phyloP scores from a whole-genome alignment of 2,113 vertebrate genomes.

The Accipiter cooperii region DNA sequence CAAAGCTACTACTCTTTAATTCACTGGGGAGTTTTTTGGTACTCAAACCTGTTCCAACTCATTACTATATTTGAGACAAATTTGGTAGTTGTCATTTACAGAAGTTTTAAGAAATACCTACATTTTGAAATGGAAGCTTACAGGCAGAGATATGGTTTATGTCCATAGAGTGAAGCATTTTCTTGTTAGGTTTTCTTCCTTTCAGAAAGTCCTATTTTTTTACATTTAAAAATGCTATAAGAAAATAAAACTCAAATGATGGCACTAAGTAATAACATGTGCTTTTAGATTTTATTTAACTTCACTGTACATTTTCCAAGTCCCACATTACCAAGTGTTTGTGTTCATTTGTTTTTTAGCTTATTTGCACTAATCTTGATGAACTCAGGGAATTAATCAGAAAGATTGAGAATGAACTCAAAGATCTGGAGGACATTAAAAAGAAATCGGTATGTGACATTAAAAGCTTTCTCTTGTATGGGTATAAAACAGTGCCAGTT shows the following conservation, averaged over 20 bases:
- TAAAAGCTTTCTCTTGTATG: conserved; percentile 63
- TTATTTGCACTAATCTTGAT: conserved; percentile 95
- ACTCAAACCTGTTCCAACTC: background rate
- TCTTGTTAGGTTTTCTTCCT: background rate
- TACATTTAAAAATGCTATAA: background rate
- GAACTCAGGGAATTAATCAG: conserved; percentile 94
- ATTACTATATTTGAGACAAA: background rate
- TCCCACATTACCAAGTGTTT: conserved; percentile 69
- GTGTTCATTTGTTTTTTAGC: conserved; percentile 78
- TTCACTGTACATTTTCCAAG: conserved; percentile 65
- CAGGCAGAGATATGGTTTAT: background rate
- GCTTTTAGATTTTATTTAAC: conserved; percentile 61
- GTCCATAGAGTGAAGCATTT: background rate
- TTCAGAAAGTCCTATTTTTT: background rate
- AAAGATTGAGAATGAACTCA: conserved; percentile 94
- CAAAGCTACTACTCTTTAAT: background rate
- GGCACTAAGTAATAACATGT: background rate
- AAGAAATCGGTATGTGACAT: conserved; percentile 92
- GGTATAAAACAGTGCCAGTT: conserved; percentile 56
- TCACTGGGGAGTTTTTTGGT: background rate
- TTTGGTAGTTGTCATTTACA: conserved; percentile 44
- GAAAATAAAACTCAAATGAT: conserved; percentile 19
- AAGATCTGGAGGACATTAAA: conserved; percentile 89
- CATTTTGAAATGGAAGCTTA: background rate
- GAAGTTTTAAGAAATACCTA: background rate